Evolutionary conservation across 2,888 invertebrate species (phyloP).

Genomic region (Protonemura montana): DNA sequence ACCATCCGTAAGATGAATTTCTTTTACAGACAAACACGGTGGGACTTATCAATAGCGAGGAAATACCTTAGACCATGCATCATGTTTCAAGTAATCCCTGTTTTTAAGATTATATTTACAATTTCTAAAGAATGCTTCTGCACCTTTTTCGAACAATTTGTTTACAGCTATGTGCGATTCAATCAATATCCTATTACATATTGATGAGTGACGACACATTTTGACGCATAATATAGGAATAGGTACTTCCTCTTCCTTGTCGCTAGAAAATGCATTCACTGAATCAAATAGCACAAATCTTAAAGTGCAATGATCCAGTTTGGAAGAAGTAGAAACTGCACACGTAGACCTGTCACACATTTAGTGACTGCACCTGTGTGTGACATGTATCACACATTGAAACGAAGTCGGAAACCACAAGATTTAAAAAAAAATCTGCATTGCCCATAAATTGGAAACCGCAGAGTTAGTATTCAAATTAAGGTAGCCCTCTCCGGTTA

Average conservation of each 20-base stretch:
- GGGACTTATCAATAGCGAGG: neutral
- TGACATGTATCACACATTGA: conserved; percentile 3
- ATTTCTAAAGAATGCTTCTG: conserved; percentile 15
- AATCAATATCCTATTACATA: neutral
- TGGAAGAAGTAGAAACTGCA: neutral
- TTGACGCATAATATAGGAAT: neutral
- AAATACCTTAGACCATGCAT: neutral
- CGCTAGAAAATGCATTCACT: neutral
- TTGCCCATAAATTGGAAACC: neutral
- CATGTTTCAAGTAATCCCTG: neutral
- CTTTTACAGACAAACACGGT: neutral
- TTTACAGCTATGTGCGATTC: conserved; percentile 15
- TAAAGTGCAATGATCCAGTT: neutral
- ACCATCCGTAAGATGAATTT: neutral
- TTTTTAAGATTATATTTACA: neutral
- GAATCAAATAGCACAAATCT: neutral
- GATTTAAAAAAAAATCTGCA: neutral
- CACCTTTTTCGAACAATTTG: conserved; percentile 15
- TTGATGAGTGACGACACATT: conserved; percentile 12
- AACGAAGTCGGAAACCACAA: neutral
- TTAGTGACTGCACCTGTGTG: neutral
- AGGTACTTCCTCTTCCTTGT: neutral
- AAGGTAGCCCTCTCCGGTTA: neutral
- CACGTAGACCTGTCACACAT: neutral
- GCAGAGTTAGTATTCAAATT: neutral